phyloP scores from a whole-genome alignment of 2,113 vertebrate species.

The Anhinga anhinga region DNA sequence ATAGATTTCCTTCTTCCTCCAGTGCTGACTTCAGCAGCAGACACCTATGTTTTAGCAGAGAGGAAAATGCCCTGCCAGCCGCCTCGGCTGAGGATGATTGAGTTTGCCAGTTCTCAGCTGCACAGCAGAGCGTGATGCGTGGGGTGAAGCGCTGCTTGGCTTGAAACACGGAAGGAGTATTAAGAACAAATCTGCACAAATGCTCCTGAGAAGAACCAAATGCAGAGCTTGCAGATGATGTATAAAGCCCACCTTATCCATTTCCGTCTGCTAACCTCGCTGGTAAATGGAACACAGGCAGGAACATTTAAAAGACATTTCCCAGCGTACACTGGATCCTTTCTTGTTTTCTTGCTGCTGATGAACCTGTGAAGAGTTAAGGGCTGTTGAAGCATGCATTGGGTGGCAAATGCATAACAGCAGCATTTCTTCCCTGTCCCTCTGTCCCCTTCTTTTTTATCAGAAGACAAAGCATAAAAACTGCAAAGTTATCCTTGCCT shows the following conservation, averaged over 20 bases:
- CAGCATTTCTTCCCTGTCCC: neutral
- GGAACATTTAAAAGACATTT: conserved; percentile 30
- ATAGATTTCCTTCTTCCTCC: conserved; percentile 33
- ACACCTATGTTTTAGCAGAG: neutral
- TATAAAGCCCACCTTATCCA: neutral
- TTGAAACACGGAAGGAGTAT: neutral
- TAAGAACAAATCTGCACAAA: neutral
- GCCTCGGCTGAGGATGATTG: neutral
- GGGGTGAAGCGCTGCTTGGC: conserved; percentile 8
- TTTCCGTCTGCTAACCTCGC: neutral
- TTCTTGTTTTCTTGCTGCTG: conserved; percentile 33
- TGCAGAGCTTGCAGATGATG: neutral
- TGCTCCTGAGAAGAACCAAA: neutral
- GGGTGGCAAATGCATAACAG: conserved; percentile 28
- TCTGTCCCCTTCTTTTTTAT: neutral
- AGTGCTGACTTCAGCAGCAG: conserved; percentile 30
- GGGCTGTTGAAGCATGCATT: neutral
- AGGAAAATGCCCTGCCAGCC: neutral
- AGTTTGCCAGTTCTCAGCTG: conserved; percentile 45
- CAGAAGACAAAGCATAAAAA: conserved; percentile 55
- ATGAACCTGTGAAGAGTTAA: conserved; percentile 27
- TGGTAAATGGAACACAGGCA: neutral
- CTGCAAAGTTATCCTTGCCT: conserved; percentile 31
- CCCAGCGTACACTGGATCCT: neutral
- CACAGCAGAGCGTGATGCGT: neutral